Conservation (phyloP, 1,140 invertebrate species). For the Cherax destructor region DNA sequence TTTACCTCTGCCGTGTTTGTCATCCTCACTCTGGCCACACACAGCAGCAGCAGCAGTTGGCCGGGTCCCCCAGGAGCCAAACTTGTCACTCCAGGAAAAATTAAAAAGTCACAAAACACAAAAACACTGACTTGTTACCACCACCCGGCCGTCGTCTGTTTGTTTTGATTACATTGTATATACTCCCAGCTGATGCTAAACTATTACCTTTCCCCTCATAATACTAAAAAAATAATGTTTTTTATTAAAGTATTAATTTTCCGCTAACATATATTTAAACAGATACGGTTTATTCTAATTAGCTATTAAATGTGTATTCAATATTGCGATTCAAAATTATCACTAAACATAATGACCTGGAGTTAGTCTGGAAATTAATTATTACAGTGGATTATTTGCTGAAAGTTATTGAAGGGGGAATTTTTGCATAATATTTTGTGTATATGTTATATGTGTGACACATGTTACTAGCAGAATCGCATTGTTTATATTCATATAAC, state of each 20-base stretch:
- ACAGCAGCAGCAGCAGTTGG: background rate
- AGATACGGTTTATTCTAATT: background rate
- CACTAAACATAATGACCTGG: too few relatives aligned
- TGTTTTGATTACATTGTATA: slow-evolving; percentile 56
- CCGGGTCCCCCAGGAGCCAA: background rate
- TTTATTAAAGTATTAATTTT: too few relatives aligned
- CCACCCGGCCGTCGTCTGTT: slow-evolving; percentile 34
- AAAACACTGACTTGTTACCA: slow-evolving; percentile 22
- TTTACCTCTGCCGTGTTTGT: slow-evolving; percentile 49
- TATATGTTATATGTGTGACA: too few relatives aligned
- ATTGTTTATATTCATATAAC: too few relatives aligned
- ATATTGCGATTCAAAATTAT: background rate
- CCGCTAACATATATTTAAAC: background rate
- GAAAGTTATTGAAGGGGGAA: too few relatives aligned
- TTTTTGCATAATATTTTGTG: too few relatives aligned
- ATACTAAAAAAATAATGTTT: too few relatives aligned
- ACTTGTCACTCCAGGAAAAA: background rate
- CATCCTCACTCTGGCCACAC: background rate
- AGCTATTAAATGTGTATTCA: background rate
- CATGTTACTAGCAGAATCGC: too few relatives aligned
- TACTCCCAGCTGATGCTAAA: background rate
- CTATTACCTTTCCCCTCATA: too few relatives aligned
- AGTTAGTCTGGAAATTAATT: too few relatives aligned
- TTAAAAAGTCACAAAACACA: slow-evolving; percentile 37
- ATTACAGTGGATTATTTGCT: too few relatives aligned